A percentile compares a stretch with the other conserved stretches of the same genome.
These are phyloP conservation scores for Rallus crepitans DNA, from an alignment of 2,797 vertebrate species.

Conservation along the genomic window DNA sequence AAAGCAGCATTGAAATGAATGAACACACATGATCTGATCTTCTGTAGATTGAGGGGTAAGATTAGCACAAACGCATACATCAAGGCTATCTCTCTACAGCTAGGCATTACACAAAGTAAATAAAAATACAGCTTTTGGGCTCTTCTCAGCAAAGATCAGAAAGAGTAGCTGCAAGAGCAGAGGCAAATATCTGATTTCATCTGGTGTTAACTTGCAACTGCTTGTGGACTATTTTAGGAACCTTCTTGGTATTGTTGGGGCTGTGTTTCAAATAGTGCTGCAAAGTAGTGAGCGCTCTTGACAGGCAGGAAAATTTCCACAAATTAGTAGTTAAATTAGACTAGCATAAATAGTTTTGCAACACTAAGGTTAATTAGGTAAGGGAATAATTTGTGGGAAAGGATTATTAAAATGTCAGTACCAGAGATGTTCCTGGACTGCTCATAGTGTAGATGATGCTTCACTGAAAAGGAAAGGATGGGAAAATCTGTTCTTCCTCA, in stretches of 20 bases:
- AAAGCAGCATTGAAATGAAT: neutral
- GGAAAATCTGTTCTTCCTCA: conserved; percentile 10
- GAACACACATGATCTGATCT: neutral
- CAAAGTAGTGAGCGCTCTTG: neutral
- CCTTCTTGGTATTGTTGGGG: neutral
- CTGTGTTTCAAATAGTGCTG: conserved; percentile 7
- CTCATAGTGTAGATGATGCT: neutral
- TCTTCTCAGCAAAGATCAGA: neutral
- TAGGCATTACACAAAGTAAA: neutral
- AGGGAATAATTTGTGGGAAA: neutral
- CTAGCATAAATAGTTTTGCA: neutral
- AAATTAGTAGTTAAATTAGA: conserved; percentile 7
- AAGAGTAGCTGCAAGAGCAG: neutral
- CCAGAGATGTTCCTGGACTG: neutral
- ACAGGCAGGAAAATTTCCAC: neutral
- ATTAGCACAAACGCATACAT: neutral
- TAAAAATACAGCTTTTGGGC: neutral
- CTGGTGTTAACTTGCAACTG: conserved; percentile 4
- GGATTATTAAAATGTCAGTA: neutral
- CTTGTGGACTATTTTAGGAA: conserved; percentile 18
- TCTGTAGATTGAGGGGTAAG: neutral
- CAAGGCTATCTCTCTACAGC: neutral
- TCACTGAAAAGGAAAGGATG: neutral
- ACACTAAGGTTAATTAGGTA: neutral
- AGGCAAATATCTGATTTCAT: conserved; percentile 9